A percentile compares a stretch with the other conserved stretches of the same genome.
These are phyloP conservation scores for Drosophila gunungcola DNA, from an alignment of 1,140 invertebrate genomes.

Conservation along the genomic window DNA sequence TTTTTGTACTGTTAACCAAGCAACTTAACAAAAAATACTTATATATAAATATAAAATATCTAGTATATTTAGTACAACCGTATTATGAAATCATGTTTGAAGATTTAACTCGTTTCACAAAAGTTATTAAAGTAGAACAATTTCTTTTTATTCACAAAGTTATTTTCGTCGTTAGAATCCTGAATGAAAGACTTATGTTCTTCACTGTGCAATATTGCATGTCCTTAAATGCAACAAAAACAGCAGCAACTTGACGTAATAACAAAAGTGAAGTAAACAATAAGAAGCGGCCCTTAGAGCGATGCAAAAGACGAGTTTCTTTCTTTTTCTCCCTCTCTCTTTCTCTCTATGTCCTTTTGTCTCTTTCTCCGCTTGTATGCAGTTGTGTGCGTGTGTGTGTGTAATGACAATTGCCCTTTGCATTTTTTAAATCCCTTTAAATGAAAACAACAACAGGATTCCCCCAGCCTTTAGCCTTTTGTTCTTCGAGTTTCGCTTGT, in stretches of 20 bases:
- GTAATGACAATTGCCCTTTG: conserved; percentile 78
- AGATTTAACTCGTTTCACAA: no score
- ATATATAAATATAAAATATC: no score
- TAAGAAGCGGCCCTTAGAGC: conserved; percentile 52
- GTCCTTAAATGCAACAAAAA: conserved; percentile 62
- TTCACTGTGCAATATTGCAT: conserved; percentile 50
- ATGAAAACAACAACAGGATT: conserved; percentile 78
- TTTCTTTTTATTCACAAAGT: no score
- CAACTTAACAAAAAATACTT: no score
- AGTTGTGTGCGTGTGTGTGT: conserved; percentile 39
- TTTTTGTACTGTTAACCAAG: no score
- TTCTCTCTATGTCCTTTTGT: conserved; percentile 4
- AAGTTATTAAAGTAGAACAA: no score
- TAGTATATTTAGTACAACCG: no score
- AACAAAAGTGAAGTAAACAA: conserved; percentile 78
- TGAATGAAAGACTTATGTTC: neutral
- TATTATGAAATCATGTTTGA: no score
- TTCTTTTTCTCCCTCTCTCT: conserved; percentile 35
- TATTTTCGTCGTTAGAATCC: no score
- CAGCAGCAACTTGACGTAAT: conserved; percentile 54
- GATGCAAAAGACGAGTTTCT: conserved; percentile 61
- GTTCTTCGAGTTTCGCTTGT: conserved; percentile 66
- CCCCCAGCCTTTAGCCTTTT: conserved; percentile 59
- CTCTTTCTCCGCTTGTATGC: conserved; percentile 16
- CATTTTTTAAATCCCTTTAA: conserved; percentile 83